Evolutionary conservation across 2,113 vertebrate genomes (phyloP).

Genomic region (Neotoma lepida): DNA sequence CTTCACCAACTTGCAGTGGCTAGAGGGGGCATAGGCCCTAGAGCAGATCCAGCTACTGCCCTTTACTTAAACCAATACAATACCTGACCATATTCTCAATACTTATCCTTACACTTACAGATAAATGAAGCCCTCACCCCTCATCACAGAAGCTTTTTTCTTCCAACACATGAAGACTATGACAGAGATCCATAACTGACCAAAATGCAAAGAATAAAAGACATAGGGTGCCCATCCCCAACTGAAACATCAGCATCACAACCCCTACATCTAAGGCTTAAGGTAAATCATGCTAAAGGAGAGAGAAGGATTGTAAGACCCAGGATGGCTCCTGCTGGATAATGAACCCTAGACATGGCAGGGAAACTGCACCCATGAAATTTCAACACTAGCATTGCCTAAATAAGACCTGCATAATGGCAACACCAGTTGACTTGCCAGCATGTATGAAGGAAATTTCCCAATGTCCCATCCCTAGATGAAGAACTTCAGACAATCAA

Average conservation of each 20-base stretch:
- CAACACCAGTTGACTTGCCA: neutral
- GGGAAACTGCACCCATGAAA: neutral
- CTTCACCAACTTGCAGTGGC: neutral
- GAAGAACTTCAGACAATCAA: neutral
- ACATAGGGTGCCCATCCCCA: neutral
- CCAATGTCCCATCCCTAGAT: neutral
- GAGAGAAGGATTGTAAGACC: neutral
- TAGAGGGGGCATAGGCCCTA: neutral
- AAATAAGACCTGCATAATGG: neutral
- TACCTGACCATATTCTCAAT: neutral
- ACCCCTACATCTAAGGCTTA: neutral
- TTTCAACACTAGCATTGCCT: neutral
- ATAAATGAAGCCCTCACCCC: neutral
- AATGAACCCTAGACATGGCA: neutral
- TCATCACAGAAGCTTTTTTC: neutral
- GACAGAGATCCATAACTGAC: neutral
- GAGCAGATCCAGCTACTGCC: neutral
- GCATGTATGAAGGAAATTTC: neutral
- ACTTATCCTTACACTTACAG: neutral
- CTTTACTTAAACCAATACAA: neutral
- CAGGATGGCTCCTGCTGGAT: neutral
- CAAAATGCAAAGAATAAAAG: neutral
- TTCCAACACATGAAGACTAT: neutral
- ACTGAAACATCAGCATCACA: neutral
- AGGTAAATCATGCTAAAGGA: neutral